Percentiles rank a stretch among this genome's conserved stretches.
These are phyloP conservation scores for Dipodomys stephensi DNA, from an alignment of 2,113 vertebrate genomes.

Conservation along the genomic window DNA sequence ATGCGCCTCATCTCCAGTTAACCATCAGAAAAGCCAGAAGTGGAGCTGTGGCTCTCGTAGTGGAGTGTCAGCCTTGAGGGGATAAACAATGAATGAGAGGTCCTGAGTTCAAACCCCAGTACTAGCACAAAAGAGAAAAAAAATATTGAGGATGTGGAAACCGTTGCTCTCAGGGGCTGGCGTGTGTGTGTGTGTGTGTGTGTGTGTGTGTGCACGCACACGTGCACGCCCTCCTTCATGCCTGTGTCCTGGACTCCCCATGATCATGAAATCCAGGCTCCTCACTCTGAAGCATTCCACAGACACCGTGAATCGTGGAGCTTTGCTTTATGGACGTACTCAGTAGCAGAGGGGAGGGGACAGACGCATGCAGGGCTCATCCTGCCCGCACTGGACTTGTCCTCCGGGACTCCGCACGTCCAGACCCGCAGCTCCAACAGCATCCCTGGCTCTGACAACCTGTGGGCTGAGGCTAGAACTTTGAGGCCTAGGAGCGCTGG, in stretches of 20 bases:
- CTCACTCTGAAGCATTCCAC: too few relatives aligned
- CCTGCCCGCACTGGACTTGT: neutral
- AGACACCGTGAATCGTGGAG: neutral
- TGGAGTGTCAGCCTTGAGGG: neutral
- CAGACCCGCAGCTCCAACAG: neutral
- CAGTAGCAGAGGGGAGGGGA: neutral
- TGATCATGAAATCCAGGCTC: too few relatives aligned
- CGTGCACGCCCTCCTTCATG: neutral
- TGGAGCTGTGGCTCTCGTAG: neutral
- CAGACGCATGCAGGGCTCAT: rapidly evolving
- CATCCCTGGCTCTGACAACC: neutral
- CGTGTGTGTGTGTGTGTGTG: too few relatives aligned
- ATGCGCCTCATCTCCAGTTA: too few relatives aligned
- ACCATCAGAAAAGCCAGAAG: too few relatives aligned
- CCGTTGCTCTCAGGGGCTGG: neutral
- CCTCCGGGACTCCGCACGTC: too few relatives aligned
- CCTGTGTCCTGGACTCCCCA: rapidly evolving
- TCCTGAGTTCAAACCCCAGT: neutral
- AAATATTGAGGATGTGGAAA: too few relatives aligned
- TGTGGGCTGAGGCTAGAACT: too few relatives aligned
- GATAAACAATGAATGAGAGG: neutral
- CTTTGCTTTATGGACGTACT: neutral
- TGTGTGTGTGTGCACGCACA: too few relatives aligned
- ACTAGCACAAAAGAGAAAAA: too few relatives aligned
- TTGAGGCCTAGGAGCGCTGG: neutral